Base-by-base conservation (phyloP, 1,140 invertebrate species). In the Ladona fulva region DNA sequence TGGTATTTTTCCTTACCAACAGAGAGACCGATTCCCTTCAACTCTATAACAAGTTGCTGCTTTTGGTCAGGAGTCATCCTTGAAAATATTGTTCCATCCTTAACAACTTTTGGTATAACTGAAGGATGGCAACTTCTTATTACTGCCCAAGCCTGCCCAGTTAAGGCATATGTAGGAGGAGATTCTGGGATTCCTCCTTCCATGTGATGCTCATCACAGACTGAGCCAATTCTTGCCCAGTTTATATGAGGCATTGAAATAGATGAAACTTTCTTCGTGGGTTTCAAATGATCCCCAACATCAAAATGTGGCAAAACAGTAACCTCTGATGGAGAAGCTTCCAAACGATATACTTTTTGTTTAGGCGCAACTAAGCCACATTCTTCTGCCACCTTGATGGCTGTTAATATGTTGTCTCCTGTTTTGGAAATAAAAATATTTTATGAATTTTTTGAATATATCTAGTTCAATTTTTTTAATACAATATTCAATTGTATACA, bases 11-110 rank as follows among this genome's bases (percentile, higher is more conserved):
- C 19, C 88, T 84, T 79, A 92, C 93, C 94, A 74, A 98, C 97
- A 81, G 93, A 92, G 82, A 95, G 95, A 59, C 93, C 93, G 3
- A 95, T 84, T 76, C 89, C 89, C 85, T 95, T 92, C 6, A 98
- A 88, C 75, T 94, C 90, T 79, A 97, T 88, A 0, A 99, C 89
- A 0, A 99, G 87, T 80, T 98, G 93, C 81, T 96, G 94, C 83
- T 99, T 99, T 85, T 99, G 97, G 80, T 98, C 95, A 1, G 97
- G 96, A 0, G 92, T 91, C 97, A 99, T 99, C 77, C 98, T 87
- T 0, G 97, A 97, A 87, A 98, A 99, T 78, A 99, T 94, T 0
- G 93, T 93, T 0, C 95, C 94, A 74, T 86, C 82, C 52, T 66
- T 66, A 6, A 66, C 79, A 77, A 77, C 80, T 81, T 84, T 87